Percentiles rank a stretch among this genome's conserved stretches.
Conservation (phyloP, 2,113 vertebrate species). For the Phalacrocorax pelagicus region DNA sequence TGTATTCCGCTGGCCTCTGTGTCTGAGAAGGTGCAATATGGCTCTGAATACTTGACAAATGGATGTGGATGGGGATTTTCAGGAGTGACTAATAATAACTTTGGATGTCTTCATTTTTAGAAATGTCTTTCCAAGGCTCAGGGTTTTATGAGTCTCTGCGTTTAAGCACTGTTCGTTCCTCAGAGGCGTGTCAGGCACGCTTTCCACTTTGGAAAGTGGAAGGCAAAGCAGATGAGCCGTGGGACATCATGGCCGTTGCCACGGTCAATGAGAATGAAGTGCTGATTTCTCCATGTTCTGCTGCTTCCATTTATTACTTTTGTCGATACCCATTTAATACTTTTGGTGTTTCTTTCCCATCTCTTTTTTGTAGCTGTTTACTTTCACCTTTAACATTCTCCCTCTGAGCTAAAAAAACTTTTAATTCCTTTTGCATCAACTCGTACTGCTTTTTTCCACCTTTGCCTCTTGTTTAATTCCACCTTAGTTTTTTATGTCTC, state of each 20-base stretch:
- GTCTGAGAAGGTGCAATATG: accelerated
- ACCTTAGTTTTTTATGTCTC: background rate
- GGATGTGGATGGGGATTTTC: background rate
- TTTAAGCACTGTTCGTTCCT: background rate
- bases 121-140: background rate
- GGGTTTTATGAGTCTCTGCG: background rate
- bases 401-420: background rate
- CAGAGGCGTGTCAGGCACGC: accelerated
- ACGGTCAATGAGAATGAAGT: accelerated
- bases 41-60: background rate
- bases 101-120: background rate
- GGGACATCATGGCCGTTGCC: background rate
- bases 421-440: background rate
- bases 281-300: background rate
- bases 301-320: background rate
- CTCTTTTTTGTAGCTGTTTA: background rate
- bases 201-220: background rate
- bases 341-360: background rate
- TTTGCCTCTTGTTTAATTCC: background rate
- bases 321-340: background rate
- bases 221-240: background rate
- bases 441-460: background rate
- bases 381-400: background rate
- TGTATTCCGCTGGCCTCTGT: background rate
- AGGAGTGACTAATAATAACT: background rate